Base-by-base conservation (phyloP, 2,113 vertebrate species). In the Muntiacus muntjak region DNA sequence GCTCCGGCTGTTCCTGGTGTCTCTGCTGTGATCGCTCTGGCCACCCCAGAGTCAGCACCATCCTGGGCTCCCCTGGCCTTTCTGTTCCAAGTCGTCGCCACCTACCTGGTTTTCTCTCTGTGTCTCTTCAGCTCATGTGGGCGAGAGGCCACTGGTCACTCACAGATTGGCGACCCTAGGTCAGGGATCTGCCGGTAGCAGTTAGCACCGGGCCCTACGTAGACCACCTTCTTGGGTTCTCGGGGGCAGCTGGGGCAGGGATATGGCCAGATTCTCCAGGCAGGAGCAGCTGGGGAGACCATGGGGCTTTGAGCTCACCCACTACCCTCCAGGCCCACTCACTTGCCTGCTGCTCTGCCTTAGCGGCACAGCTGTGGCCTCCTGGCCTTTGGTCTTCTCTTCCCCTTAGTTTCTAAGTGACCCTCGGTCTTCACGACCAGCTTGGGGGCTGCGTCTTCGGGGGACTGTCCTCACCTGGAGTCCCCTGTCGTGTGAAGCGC, bases 131-230 rank as follows among this genome's bases (percentile, higher is more conserved):
- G 23, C 74, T 81, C 40, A 33, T 50, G 1, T 36, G 55, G 54
- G 30, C 0, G 2, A 81, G 43, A 28, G 23, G 43, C 55, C 43
- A 26, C 10, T 11, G 40, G 5, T 25, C 54, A 25, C 19, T 81
- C 89, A 19, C 0, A 16, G 89, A 12, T 6, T 2, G 15, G 33
- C 0, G 33, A 26, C 33, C 54, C 9, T 21, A 26, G 54, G 21
- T 60, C 89, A 79, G n/a, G 26, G 55, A 7, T 52, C 55, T 87
- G 33, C 43, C 25, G 25, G 1, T 7, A 7, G 43, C 83, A 4
- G 33, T 2, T 36, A 52, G 62, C 62, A 14, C 30, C 1, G 30
- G 23, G 55, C 43, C n/a, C 45, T 33, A 11, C 0, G 0, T 2
- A 14, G 16, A 40, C 3, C 0, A 6, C 26, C 13, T 47, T 64